Base-by-base conservation (phyloP, 2,888 invertebrate genomes). In the Synergus japonicus region DNA sequence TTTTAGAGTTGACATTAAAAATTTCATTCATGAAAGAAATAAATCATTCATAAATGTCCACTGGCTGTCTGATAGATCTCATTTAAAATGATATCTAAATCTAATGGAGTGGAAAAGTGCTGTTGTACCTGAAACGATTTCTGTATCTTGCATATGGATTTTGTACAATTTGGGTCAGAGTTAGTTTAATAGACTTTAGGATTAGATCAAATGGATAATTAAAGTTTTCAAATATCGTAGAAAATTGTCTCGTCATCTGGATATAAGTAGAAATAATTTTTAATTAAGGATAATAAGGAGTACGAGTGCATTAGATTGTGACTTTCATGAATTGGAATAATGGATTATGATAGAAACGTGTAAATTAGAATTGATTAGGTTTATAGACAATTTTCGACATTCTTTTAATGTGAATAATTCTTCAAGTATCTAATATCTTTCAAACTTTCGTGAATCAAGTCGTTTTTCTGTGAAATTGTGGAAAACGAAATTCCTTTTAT, bases 121-220 rank as follows among this genome's bases (percentile, higher is more conserved):
- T 73, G 49, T 15, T 73, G 54, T 73, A 73, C 73, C 73, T 73
- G 54, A 73, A n/a, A 73, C 37, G 54, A 49, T 73, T 73, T 49
- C 49, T 60, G 60, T 60, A 73, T 73, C n/a, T 54, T 54, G 54
- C 54, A 43, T 13, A 13, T 69, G 73, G 37, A 2, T 73, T 73
- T 54, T 29, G 9, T 73, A 54, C 37, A 37, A 69, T 49, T 73
- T 54, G 54, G 37, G 10, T 73, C 54, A 54, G 41, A 65, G 41
- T 65, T 66, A 41, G 65, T 66, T 43, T 41, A 4, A n/a, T 22
- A 60, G 60, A 13, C 12, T 43, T 9, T 66, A 41, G 65, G 5
- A 66, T 66, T 66, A 66, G 41, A 43, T 41, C 10, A 43, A n/a
- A n/a, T 41, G 9, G n/a, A 65, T 66, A 41, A 41, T 66, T 66